Percentiles rank a stretch among this genome's conserved stretches.
phyloP scores from a whole-genome alignment of 2,113 vertebrate species.

The Rhizomys pruinosus region DNA sequence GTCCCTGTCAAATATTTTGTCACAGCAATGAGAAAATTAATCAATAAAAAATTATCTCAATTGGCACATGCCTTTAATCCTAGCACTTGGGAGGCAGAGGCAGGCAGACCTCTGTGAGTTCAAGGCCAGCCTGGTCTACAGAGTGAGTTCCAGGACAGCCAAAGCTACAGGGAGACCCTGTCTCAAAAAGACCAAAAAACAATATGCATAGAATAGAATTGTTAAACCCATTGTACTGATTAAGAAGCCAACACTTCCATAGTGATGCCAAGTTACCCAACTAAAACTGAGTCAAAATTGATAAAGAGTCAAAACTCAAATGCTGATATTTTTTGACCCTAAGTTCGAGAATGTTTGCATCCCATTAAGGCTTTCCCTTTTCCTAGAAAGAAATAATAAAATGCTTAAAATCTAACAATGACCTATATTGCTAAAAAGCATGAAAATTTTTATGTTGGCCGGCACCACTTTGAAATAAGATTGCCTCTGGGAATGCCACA shows the following conservation, averaged over 20 bases:
- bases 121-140: no score
- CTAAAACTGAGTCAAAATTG: slow-evolving; percentile 22
- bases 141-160: no score
- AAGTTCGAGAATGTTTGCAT: slow-evolving; percentile 21
- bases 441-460: slow-evolving; percentile 20
- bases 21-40: neutral
- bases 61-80: no score
- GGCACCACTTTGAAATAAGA: slow-evolving; percentile 21
- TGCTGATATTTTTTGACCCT: neutral
- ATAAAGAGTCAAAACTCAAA: neutral
- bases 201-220: neutral
- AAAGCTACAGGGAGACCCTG: no score
- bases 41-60: neutral
- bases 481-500: neutral
- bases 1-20: neutral
- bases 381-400: slow-evolving; percentile 28
- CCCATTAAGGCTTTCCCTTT: neutral
- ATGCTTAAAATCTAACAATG: slow-evolving; percentile 10
- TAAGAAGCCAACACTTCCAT: neutral
- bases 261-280: slow-evolving; percentile 18
- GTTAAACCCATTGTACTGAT: neutral
- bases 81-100: no score
- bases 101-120: no score
- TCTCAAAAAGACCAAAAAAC: no score
- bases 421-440: neutral